Evolutionary conservation across 2,888 invertebrate genomes (phyloP).

Genomic region (Celastrina argiolus): DNA sequence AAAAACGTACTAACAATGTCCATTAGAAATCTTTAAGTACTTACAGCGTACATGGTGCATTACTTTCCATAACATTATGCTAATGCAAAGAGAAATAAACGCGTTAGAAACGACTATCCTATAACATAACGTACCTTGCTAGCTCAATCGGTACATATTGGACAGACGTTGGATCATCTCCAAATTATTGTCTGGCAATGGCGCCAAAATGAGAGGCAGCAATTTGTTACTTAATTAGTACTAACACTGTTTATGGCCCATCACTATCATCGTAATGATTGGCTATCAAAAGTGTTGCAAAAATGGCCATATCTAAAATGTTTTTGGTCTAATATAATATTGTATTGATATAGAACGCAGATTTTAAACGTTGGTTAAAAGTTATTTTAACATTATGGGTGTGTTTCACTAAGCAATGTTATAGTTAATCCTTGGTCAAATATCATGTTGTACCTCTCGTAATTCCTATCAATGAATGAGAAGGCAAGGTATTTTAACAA

Average conservation of each 20-base stretch:
- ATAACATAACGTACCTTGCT: neutral
- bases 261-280: slow-evolving; percentile 17
- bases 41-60: no score
- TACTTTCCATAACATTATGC: no score
- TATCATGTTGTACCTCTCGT: no score
- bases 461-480: no score
- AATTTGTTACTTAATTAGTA: slow-evolving; percentile 25
- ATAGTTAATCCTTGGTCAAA: no score
- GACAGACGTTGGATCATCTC: slow-evolving; percentile 25
- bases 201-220: slow-evolving; percentile 24
- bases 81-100: neutral
- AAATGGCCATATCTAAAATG: neutral
- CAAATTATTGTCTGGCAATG: slow-evolving; percentile 21
- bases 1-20: no score
- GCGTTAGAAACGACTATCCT: neutral
- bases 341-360: neutral
- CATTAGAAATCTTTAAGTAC: no score
- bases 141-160: slow-evolving; percentile 20
- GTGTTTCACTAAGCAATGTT: no score
- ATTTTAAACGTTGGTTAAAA: neutral
- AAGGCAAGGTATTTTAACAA: no score
- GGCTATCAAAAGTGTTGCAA: neutral
- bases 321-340: neutral
- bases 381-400: no score
- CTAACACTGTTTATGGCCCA: slow-evolving; percentile 21